Conservation (phyloP, 2,113 vertebrate genomes). For the Helogale parvula region DNA sequence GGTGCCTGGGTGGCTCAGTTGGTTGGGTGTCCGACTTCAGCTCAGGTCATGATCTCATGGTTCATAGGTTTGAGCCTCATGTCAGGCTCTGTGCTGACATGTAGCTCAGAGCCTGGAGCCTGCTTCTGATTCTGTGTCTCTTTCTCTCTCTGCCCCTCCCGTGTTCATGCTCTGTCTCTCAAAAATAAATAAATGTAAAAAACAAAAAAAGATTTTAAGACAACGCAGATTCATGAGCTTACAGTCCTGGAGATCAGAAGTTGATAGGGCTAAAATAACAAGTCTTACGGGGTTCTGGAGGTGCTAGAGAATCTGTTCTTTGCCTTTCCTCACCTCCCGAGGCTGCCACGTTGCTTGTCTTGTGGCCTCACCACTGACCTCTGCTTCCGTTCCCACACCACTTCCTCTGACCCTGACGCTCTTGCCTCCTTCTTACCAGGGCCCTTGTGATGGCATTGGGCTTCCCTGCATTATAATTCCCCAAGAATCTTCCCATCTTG, state of each 20-base stretch:
- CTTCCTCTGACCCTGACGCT: neutral
- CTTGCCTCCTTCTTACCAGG: neutral
- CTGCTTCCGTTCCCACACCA: neutral
- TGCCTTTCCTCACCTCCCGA: neutral
- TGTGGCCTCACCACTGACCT: neutral
- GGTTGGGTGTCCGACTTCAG: too few relatives aligned
- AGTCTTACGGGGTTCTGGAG: neutral
- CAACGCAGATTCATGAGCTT: too few relatives aligned
- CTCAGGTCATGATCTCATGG: too few relatives aligned
- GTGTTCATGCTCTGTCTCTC: too few relatives aligned
- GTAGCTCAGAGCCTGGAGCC: too few relatives aligned
- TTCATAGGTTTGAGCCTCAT: too few relatives aligned
- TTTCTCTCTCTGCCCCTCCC: too few relatives aligned
- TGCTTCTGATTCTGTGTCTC: too few relatives aligned
- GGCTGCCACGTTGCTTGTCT: neutral
- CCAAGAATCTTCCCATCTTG: neutral
- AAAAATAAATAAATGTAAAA: too few relatives aligned
- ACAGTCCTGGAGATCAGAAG: neutral
- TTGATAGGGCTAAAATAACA: neutral
- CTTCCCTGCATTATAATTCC: neutral
- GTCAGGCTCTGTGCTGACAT: too few relatives aligned
- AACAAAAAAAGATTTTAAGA: neutral
- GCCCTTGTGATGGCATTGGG: neutral
- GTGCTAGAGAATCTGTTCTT: neutral
- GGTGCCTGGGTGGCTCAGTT: too few relatives aligned